A percentile compares a stretch with the other conserved stretches of the same genome.
These are phyloP conservation scores for Acanthosepion pharaonis DNA, from an alignment of 2,888 invertebrate genomes.

Conservation along the genomic window DNA sequence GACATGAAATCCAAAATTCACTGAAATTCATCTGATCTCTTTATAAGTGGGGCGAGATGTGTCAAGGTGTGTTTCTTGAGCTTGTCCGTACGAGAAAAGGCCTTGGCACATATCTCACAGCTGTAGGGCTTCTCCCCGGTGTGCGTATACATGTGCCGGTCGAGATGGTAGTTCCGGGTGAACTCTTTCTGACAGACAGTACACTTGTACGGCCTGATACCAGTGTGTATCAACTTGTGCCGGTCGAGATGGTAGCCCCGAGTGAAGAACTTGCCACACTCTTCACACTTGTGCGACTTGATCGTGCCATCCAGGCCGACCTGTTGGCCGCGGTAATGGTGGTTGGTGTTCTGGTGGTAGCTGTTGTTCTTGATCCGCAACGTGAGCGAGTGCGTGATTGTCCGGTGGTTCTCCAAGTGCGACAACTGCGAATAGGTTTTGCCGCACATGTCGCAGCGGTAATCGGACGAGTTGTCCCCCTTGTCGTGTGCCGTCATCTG, in stretches of 20 bases:
- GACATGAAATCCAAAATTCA: no score
- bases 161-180: constrained; percentile 35
- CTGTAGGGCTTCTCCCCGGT: constrained; percentile 40
- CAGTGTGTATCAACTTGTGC: neutral
- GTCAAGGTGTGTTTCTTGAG: neutral
- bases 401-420: neutral
- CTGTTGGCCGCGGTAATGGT: neutral
- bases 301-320: neutral
- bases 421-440: neutral
- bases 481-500: neutral
- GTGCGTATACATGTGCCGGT: neutral
- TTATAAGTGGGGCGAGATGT: neutral
- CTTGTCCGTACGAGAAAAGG: constrained; percentile 3
- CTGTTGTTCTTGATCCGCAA: neutral
- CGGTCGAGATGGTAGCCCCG: constrained; percentile 14
- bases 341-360: neutral
- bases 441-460: neutral
- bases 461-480: neutral
- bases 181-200: neutral
- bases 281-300: neutral
- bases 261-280: neutral
- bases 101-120: constrained; percentile 5
- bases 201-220: constrained; percentile 36
- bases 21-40: neutral
- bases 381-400: neutral